phyloP scores from a whole-genome alignment of 2,888 invertebrate genomes.

The Ichneumon xanthorius region DNA sequence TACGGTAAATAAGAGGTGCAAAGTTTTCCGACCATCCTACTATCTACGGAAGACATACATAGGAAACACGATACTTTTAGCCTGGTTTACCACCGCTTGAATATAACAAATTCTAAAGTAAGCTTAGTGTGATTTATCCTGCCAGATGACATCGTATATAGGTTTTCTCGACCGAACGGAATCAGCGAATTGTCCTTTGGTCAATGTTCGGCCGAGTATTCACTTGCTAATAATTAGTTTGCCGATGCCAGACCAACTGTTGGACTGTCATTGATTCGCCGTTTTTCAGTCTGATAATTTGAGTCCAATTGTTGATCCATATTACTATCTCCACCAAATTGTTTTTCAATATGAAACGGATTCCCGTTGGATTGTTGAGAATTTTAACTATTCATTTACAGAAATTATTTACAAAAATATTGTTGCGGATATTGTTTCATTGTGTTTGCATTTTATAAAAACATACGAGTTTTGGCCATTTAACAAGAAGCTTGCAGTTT shows the following conservation, averaged over 20 bases:
- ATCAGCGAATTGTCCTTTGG: background rate
- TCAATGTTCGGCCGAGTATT: background rate
- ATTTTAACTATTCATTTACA: background rate
- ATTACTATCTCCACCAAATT: background rate
- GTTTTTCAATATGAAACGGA: background rate
- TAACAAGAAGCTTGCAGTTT: background rate
- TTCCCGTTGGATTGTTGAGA: background rate
- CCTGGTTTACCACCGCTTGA: slow-evolving; percentile 15
- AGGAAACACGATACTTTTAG: slow-evolving; percentile 11
- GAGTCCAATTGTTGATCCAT: background rate
- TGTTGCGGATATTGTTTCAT: background rate
- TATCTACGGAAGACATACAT: slow-evolving; percentile 62
- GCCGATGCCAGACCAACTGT: background rate
- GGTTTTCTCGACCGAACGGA: background rate
- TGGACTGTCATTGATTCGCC: background rate
- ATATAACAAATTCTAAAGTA: slow-evolving; percentile 36
- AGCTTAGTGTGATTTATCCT: background rate
- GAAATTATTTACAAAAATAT: background rate
- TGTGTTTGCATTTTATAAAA: background rate
- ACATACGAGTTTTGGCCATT: background rate
- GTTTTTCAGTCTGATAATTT: background rate
- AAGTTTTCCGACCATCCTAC: slow-evolving; percentile 60
- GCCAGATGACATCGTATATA: background rate
- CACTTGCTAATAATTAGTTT: background rate
- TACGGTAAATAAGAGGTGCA: slow-evolving; percentile 64